Base-by-base conservation (phyloP, 2,113 vertebrate species). In the Gadus macrocephalus region DNA sequence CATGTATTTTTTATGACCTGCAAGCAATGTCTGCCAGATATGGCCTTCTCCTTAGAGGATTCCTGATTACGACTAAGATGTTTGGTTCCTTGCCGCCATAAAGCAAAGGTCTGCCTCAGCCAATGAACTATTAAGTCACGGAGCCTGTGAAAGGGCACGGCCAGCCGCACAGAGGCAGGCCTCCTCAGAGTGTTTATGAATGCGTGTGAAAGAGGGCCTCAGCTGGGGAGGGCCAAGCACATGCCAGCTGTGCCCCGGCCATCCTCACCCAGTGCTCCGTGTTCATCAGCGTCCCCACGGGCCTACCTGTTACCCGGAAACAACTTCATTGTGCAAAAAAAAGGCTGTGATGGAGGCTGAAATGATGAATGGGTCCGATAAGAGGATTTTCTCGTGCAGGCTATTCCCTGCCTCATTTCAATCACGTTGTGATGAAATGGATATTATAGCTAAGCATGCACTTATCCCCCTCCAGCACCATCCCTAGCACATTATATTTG, bases 321-420 rank as follows among this genome's bases (percentile, higher is more conserved):
- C 69, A 62, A 85, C 78, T 79, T 72, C 72, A 83, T 82, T 78
- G 58, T 77, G 68, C 81, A 85, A 6, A 6, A 42, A 42, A 42
- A 86, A 87, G 85, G 64, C 80, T 84, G 83, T 86, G 83, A 84
- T 71, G 71, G 42, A 83, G 70, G 78, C 81, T 86, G 75, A 78
- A 83, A 86, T 87, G 81, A 88, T 87, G 85, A 88, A 86, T 88
- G 87, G 77, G 85, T 86, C 79, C 49, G 81, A 86, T 81, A 86
- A 87, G 83, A 86, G 82, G 83, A 89, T 90, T 87, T 85, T 62
- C 64, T 62, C 0, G 11, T 62, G 72, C 71, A 68, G 28, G 53
- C 71, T 81, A 78, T 83, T 79, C 81, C 75, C 77, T 76, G 74
- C 71, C 85, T 81, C 42, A 61, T 85, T 84, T 86, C 81, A 87